phyloP scores from a whole-genome alignment of 1,140 invertebrate genomes.

The Paralvinella palmiformis region DNA sequence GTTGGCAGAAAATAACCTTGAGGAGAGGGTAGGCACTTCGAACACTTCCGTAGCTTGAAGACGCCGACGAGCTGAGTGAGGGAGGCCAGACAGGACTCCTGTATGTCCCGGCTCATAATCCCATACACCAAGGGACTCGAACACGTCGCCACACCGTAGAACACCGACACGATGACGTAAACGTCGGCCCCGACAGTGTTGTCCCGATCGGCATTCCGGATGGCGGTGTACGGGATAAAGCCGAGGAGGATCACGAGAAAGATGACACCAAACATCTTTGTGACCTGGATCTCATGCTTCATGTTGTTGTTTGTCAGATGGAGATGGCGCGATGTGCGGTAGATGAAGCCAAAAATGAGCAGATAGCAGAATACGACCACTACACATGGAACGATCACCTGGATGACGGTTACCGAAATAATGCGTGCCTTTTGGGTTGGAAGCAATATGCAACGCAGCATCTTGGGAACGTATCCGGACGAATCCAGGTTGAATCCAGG shows the following conservation, averaged over 20 bases:
- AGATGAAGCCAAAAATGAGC: constrained; percentile 45
- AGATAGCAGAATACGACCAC: constrained; percentile 46
- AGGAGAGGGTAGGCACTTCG: no score
- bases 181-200: constrained; percentile 40
- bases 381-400: constrained; percentile 45
- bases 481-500: constrained; percentile 41
- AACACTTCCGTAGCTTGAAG: no score
- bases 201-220: constrained; percentile 41
- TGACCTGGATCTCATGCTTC: constrained; percentile 47
- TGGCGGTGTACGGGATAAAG: constrained; percentile 46
- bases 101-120: constrained; percentile 45
- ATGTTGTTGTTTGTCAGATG: constrained; percentile 8
- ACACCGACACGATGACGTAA: constrained; percentile 46
- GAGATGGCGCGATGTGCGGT: constrained; percentile 33
- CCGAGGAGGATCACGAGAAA: constrained; percentile 47
- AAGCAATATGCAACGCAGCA: constrained; percentile 43
- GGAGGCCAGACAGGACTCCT: no score
- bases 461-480: constrained; percentile 42
- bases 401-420: constrained; percentile 38
- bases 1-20: no score
- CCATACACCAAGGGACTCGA: constrained; percentile 48
- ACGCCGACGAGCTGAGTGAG: no score
- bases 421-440: constrained; percentile 41
- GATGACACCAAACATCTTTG: constrained; percentile 50
- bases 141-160: constrained; percentile 46